These are phyloP conservation scores for Sminthurides bifidus DNA, from an alignment of 1,140 invertebrate genomes.

Conservation along the genomic window DNA sequence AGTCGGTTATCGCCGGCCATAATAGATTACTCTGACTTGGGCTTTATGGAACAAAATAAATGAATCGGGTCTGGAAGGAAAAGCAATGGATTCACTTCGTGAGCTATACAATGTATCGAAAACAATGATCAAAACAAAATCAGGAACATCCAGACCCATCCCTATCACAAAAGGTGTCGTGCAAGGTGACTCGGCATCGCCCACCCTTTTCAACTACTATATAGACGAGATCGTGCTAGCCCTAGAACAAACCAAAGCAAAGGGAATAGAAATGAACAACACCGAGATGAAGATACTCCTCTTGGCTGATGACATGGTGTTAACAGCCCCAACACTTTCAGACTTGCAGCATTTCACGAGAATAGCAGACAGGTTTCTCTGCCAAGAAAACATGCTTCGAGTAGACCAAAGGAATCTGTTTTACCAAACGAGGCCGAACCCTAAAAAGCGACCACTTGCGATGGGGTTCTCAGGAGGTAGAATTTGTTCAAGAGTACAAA, in stretches of 20 bases:
- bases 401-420: conserved; percentile 2
- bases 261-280: neutral
- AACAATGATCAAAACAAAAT: neutral
- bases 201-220: neutral
- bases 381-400: neutral
- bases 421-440: neutral
- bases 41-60: no score
- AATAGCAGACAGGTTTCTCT: neutral
- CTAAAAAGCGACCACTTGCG: neutral
- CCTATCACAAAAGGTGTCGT: neutral
- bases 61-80: no score
- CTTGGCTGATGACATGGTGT: conserved; percentile 1
- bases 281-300: neutral
- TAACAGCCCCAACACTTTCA: neutral
- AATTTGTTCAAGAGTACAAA: neutral
- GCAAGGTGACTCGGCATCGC: neutral
- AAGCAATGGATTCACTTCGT: neutral
- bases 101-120: neutral
- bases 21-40: no score
- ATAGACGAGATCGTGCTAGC: neutral
- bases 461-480: neutral
- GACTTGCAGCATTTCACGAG: neutral
- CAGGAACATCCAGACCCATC: neutral
- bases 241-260: neutral
- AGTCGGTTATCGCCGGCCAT: no score